Base-by-base conservation (phyloP, 2,113 vertebrate species). In the Saguinus imperator region DNA sequence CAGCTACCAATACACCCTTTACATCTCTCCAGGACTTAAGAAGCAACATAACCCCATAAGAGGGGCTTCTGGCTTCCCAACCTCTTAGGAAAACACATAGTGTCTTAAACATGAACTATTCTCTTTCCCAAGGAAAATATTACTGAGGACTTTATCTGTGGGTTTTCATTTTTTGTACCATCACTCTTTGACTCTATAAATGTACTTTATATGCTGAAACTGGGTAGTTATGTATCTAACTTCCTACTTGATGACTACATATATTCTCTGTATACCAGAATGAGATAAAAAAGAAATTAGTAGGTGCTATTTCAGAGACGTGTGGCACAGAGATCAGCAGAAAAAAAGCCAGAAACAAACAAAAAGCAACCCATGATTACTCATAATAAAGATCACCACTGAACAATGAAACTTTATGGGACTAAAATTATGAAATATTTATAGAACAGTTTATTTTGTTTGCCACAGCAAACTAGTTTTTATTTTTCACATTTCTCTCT, bases 371-470 rank as follows among this genome's bases (percentile, higher is more conserved):
- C 96, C 80, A 20, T 87, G 87, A 97, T 97, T 97, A 97, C 80
- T 96, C 97, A 97, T 90, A 73, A 91, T 94, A 97, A 87, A 95
- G 94, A 97, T 92, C 88, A 97, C 95, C 95, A 95, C 81, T 48
- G 77, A 92, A 97, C 94, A 97, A 92, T 86, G 88, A 94, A 84
- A 40, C 32, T 85, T 72, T 81, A 88, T 50, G 90, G 93, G 84
- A 55, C 94, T 97, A 77, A 93, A 88, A 96, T 94, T 52, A 96
- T 90, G 91, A 96, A 95, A 90, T 97, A 97, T 97, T 98, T 97
- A 98, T 97, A 98, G 98, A 96, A 50, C 88, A 27, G 93, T 91
- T 96, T 29, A 57, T 95, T 96, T 92, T 87, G 92, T 95, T 93
- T 95, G 87, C 73, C 20, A 23, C 40, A 40, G 95, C 9, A 90